Conservation (phyloP, 2,888 invertebrate genomes). For the Agrochola lychnidis region DNA sequence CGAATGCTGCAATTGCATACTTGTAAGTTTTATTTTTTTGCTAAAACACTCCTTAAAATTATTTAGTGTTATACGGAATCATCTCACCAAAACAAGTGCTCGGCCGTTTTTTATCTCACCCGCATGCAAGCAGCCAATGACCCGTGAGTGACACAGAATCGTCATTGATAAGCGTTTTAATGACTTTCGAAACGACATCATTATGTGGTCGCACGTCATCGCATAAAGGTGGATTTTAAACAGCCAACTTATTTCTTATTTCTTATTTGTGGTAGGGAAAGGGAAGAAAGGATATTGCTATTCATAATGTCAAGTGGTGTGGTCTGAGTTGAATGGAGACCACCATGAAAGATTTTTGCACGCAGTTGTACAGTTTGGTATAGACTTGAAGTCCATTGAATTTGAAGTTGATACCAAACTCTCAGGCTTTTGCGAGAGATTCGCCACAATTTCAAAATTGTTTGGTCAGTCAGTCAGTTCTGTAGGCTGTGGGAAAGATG, state of each 20-base stretch:
- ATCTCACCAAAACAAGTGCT: background rate
- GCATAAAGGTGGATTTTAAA: constrained; percentile 12
- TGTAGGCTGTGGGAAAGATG: background rate
- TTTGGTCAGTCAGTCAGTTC: background rate
- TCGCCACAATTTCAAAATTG: background rate
- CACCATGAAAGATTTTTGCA: background rate
- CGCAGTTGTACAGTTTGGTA: background rate
- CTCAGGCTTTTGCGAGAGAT: background rate
- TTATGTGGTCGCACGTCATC: constrained; percentile 35
- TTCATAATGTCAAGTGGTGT: background rate
- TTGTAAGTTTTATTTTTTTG: background rate
- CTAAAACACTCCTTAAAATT: background rate
- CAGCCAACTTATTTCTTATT: background rate
- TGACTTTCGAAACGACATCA: constrained; percentile 47
- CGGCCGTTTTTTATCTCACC: constrained; percentile 65
- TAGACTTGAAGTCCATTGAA: background rate
- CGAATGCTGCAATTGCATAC: background rate
- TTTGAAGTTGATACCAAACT: background rate
- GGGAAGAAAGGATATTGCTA: background rate
- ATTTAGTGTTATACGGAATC: constrained; percentile 33
- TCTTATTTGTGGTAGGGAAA: background rate
- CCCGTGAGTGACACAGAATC: constrained; percentile 50
- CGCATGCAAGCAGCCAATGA: constrained; percentile 68
- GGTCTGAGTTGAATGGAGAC: background rate
- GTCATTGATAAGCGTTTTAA: constrained; percentile 64